These are phyloP conservation scores for Drosophila testacea DNA, from an alignment of 2,888 invertebrate genomes.

Conservation along the genomic window DNA sequence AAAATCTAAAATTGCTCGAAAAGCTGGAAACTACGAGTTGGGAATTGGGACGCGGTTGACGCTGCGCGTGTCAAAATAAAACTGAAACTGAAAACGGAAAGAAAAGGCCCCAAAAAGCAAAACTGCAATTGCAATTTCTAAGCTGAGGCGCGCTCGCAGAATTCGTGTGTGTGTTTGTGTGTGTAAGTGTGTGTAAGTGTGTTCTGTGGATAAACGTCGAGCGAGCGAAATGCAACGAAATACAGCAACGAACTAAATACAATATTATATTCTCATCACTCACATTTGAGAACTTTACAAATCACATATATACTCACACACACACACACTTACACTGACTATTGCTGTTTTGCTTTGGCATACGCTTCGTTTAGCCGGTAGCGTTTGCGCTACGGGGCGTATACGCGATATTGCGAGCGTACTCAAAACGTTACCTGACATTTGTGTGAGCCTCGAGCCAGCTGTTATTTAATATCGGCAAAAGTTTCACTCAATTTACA, in stretches of 20 bases:
- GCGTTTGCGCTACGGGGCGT: slow-evolving; percentile 53
- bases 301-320: slow-evolving; percentile 8
- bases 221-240: slow-evolving; percentile 34
- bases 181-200: too few species aligned
- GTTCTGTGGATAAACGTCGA: slow-evolving; percentile 67
- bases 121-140: slow-evolving; percentile 75
- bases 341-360: slow-evolving; percentile 28
- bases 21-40: neutral
- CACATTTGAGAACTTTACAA: slow-evolving; percentile 12
- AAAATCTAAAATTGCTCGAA: too few species aligned
- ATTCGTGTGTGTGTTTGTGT: neutral
- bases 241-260: slow-evolving; percentile 16
- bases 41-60: slow-evolving; percentile 35
- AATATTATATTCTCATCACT: slow-evolving; percentile 40
- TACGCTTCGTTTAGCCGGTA: slow-evolving; percentile 39
- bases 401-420: slow-evolving; percentile 65
- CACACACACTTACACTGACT: slow-evolving; percentile 10
- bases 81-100: slow-evolving; percentile 71
- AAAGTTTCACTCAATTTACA: slow-evolving; percentile 23
- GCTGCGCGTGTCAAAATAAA: slow-evolving; percentile 73
- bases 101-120: slow-evolving; percentile 61
- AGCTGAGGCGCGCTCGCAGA: slow-evolving; percentile 61
- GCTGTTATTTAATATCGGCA: slow-evolving; percentile 71
- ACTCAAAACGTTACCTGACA: slow-evolving; percentile 62
- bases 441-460: slow-evolving; percentile 42